phyloP scores from a whole-genome alignment of 2,888 invertebrate genomes.

The Xanthia togata region DNA sequence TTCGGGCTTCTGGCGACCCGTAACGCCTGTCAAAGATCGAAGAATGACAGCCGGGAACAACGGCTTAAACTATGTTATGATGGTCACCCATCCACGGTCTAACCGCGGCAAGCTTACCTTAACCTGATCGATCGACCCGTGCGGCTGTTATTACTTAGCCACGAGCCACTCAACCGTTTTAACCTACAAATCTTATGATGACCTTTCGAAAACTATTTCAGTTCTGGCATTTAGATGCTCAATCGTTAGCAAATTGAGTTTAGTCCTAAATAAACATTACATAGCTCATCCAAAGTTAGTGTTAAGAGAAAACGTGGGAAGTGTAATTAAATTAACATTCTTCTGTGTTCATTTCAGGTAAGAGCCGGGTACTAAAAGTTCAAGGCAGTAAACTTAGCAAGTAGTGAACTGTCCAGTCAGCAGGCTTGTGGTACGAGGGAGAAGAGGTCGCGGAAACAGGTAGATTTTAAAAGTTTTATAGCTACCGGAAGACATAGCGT shows the following conservation, averaged over 20 bases:
- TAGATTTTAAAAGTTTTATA: neutral
- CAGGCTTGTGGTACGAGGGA: constrained; percentile 18
- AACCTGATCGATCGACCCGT: neutral
- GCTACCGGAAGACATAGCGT: too few relatives aligned
- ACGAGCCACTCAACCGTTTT: neutral
- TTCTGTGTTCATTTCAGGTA: constrained; percentile 65
- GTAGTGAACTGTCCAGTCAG: constrained; percentile 63
- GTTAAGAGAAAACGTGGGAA: constrained; percentile 29
- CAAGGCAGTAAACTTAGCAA: constrained; percentile 48
- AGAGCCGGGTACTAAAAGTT: constrained; percentile 57
- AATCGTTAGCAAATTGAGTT: constrained; percentile 39
- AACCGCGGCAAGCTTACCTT: neutral
- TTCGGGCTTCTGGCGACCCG: neutral
- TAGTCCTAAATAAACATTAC: constrained; percentile 38
- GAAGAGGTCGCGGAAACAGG: constrained; percentile 13
- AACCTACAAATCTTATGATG: neutral
- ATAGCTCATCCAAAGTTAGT: neutral
- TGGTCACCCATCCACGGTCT: neutral
- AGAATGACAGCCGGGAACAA: neutral
- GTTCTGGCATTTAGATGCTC: constrained; percentile 10
- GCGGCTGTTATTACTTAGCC: neutral
- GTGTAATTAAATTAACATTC: constrained; percentile 63
- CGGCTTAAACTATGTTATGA: neutral
- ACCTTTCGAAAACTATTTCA: constrained; percentile 19
- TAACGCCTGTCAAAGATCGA: neutral